Evolutionary conservation across 2,888 invertebrate species (phyloP).

Genomic region (Cordilura impudica): DNA sequence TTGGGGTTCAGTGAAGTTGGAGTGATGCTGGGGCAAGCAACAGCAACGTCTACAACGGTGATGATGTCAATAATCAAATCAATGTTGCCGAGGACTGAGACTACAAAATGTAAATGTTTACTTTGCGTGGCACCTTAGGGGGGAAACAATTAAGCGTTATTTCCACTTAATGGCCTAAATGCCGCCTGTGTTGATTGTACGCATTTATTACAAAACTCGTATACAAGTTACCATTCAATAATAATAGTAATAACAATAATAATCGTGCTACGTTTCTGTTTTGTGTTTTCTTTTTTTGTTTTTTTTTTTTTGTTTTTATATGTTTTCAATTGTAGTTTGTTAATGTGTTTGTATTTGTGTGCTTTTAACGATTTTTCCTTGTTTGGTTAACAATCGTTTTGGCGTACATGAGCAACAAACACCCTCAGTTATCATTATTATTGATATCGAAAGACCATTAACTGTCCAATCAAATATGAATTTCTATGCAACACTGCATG

Average conservation of each 20-base stretch:
- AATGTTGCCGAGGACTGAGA: constrained; percentile 31
- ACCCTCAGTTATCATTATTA: constrained; percentile 60
- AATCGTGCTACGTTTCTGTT: constrained; percentile 39
- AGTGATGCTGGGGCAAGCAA: background rate
- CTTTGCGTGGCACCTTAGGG: constrained; percentile 71
- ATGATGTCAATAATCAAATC: constrained; percentile 58
- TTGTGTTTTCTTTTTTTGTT: constrained; percentile 16
- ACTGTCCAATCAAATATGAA: constrained; percentile 71
- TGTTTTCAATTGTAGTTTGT: background rate
- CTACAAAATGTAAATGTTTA: constrained; percentile 43
- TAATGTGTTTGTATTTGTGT: constrained; percentile 6
- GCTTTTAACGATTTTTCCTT: constrained; percentile 11
- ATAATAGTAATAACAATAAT: background rate
- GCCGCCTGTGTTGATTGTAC: constrained; percentile 75
- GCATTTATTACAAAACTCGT: constrained; percentile 70
- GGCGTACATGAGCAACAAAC: constrained; percentile 9
- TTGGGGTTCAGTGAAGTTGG: background rate
- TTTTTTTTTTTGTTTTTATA: background rate
- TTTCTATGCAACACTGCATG: constrained; percentile 73
- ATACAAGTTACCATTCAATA: background rate
- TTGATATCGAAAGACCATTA: constrained; percentile 65
- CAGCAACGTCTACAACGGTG: background rate
- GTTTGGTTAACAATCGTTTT: constrained; percentile 47
- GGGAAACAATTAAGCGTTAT: constrained; percentile 78
- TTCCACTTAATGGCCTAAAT: constrained; percentile 77